A percentile compares a stretch with the other conserved stretches of the same genome.
Evolutionary conservation across 2,797 vertebrate genomes (phyloP).

Genomic region (Liparis tanakae): DNA sequence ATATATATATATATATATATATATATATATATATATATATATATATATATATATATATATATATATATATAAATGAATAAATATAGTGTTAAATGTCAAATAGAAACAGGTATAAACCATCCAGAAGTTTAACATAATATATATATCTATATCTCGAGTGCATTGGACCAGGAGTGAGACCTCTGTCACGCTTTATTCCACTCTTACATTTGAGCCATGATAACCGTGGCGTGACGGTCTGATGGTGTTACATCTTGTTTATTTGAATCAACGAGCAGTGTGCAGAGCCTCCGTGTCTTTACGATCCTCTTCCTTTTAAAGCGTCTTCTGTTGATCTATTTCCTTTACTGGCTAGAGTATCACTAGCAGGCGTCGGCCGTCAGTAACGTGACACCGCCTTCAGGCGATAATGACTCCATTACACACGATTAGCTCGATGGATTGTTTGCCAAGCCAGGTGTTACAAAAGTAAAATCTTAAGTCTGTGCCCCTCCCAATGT

Average conservation of each 20-base stretch:
- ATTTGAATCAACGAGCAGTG: background rate
- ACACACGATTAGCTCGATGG: slow-evolving; percentile 37
- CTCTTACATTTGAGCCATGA: slow-evolving; percentile 2
- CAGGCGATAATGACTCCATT: slow-evolving; percentile 32
- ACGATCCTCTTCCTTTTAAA: background rate
- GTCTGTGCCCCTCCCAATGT: background rate
- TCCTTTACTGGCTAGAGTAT: slow-evolving; percentile 18
- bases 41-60: too few species aligned
- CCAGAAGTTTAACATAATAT: background rate
- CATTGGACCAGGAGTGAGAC: slow-evolving; percentile 24
- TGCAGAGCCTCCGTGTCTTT: too few species aligned
- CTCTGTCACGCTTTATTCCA: slow-evolving; percentile 25
- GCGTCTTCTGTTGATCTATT: background rate
- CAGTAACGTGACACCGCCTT: slow-evolving; percentile 1
- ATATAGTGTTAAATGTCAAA: background rate
- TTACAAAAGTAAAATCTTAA: slow-evolving; percentile 33
- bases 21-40: too few species aligned
- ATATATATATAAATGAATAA: too few species aligned
- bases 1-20: too few species aligned
- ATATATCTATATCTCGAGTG: slow-evolving; percentile 5
- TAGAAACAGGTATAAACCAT: background rate
- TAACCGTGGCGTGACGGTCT: background rate
- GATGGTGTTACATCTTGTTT: background rate
- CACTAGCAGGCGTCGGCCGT: slow-evolving; percentile 30
- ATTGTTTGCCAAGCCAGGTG: slow-evolving; percentile 6